phyloP scores from a whole-genome alignment of 2,888 invertebrate genomes.

The Drosophila robusta region DNA sequence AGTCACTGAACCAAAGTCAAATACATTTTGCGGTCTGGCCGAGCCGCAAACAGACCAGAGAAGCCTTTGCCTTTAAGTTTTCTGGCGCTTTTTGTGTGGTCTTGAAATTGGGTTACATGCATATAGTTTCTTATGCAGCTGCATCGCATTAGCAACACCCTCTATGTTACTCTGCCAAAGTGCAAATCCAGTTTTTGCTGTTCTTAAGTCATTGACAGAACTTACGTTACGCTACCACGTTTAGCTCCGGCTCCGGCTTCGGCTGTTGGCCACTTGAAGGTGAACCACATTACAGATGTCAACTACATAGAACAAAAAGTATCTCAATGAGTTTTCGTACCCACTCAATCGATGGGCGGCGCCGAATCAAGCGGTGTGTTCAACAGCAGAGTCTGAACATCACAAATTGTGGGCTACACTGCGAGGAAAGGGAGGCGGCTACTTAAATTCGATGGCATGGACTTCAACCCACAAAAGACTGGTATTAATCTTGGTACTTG shows the following conservation, averaged over 20 bases:
- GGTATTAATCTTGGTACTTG: too few species aligned
- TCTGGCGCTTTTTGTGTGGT: slow-evolving; percentile 50
- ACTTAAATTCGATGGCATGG: neutral
- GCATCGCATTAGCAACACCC: slow-evolving; percentile 17
- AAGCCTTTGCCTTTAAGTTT: slow-evolving; percentile 45
- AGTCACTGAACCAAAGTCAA: slow-evolving; percentile 73
- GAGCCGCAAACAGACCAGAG: slow-evolving; percentile 45
- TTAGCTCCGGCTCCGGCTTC: slow-evolving; percentile 68
- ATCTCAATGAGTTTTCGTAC: slow-evolving; percentile 28
- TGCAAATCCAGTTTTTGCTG: slow-evolving; percentile 29
- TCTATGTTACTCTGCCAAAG: slow-evolving; percentile 3
- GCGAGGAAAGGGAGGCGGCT: neutral
- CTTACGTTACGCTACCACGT: slow-evolving; percentile 11
- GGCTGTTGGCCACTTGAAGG: slow-evolving; percentile 70
- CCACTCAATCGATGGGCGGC: slow-evolving; percentile 33
- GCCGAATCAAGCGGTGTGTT: neutral
- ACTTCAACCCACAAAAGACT: neutral
- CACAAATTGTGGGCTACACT: neutral
- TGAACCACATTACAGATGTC: slow-evolving; percentile 55
- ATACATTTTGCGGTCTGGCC: slow-evolving; percentile 64
- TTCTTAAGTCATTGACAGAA: slow-evolving; percentile 30
- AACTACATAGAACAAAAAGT: slow-evolving; percentile 26
- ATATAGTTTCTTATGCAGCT: slow-evolving; percentile 13
- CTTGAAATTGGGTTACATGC: slow-evolving; percentile 60
- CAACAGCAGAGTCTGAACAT: neutral